Percentiles rank a stretch among this genome's conserved stretches.
Conservation (phyloP, 2,888 invertebrate genomes). For the Cephus sareptanus region DNA sequence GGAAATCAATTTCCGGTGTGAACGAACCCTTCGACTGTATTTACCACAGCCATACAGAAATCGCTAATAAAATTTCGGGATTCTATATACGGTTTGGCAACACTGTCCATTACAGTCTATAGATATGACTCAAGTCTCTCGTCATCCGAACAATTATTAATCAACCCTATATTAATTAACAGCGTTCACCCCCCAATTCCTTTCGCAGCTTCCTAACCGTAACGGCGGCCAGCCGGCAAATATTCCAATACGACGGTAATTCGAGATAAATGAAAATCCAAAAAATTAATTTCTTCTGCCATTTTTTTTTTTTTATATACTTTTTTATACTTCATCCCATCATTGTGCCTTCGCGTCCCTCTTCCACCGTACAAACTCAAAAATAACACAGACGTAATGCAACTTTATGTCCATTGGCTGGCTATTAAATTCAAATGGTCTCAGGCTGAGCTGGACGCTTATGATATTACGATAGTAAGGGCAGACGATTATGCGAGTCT, state of each 20-base stretch:
- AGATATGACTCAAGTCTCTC: not conserved
- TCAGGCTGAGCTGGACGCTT: conserved; percentile 14
- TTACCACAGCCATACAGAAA: not conserved
- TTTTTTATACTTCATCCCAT: not conserved
- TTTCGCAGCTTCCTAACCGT: not conserved
- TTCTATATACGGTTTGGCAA: not conserved
- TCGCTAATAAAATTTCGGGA: not conserved
- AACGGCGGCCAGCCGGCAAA: not conserved
- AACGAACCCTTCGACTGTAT: not conserved
- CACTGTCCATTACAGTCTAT: too few species aligned
- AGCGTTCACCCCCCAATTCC: not conserved
- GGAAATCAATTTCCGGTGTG: not conserved
- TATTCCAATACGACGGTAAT: not conserved
- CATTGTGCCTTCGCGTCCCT: rapidly evolving
- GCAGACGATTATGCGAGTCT: conserved; percentile 12
- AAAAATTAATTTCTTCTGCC: not conserved
- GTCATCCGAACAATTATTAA: not conserved
- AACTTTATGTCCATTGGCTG: not conserved
- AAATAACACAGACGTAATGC: not conserved
- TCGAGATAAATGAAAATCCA: not conserved
- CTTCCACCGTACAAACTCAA: not conserved
- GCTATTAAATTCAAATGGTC: conserved; percentile 32
- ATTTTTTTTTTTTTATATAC: not conserved
- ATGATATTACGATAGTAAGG: conserved; percentile 18
- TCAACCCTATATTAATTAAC: not conserved